These are phyloP conservation scores for Tenthredo notha DNA, from an alignment of 2,888 invertebrate species.

Conservation along the genomic window DNA sequence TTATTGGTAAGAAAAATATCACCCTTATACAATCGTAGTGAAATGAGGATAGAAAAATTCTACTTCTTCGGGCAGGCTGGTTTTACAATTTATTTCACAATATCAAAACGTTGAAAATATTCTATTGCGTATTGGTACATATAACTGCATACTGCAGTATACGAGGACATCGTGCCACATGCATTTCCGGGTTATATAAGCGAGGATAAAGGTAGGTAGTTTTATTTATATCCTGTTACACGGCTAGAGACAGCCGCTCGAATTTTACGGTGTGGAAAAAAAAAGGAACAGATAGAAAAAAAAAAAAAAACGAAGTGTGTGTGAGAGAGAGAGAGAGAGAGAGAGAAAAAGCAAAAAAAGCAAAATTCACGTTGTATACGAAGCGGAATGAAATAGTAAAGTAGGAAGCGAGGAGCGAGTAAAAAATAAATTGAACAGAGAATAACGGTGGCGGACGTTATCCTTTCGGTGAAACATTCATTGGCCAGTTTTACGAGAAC, in stretches of 20 bases:
- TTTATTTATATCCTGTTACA: conserved; percentile 25
- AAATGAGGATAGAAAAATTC: neutral
- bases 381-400: conserved; percentile 19
- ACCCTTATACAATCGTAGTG: neutral
- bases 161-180: neutral
- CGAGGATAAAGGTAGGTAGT: conserved; percentile 9
- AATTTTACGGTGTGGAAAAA: conserved; percentile 33
- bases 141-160: neutral
- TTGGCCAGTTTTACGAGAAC: conserved; percentile 38
- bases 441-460: conserved; percentile 24
- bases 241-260: neutral
- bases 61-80: neutral
- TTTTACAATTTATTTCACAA: neutral
- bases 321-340: neutral
- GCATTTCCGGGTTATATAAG: conserved; percentile 7
- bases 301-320: too few species aligned
- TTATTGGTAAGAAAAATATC: neutral
- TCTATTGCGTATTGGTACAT: neutral
- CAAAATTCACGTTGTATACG: conserved; percentile 1
- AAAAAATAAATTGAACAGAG: conserved; percentile 32
- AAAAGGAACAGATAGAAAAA: neutral
- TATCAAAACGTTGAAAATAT: neutral
- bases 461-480: conserved; percentile 41
- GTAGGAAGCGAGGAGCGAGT: conserved; percentile 2
- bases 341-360: neutral